A percentile compares a stretch with the other conserved stretches of the same genome.
phyloP scores from a whole-genome alignment of 2,113 vertebrate genomes.

The Strigops habroptila region DNA sequence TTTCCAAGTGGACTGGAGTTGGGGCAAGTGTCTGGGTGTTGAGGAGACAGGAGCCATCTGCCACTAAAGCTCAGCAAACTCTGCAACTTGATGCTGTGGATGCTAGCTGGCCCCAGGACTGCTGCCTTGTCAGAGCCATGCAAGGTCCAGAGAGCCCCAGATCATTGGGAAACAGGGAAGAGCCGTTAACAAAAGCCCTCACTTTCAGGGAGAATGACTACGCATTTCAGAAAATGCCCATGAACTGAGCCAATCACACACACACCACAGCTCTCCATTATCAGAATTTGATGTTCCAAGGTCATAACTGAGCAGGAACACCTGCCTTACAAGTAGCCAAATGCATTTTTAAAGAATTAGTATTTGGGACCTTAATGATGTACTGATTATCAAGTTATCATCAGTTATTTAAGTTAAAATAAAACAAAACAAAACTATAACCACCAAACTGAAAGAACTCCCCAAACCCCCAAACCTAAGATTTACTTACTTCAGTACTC shows the following conservation, averaged over 20 bases:
- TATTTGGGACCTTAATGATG: background rate
- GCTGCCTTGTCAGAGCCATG: background rate
- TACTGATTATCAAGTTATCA: background rate
- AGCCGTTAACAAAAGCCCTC: background rate
- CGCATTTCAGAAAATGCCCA: background rate
- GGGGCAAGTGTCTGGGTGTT: background rate
- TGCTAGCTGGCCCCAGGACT: background rate
- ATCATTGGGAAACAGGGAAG: background rate
- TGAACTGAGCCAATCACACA: background rate
- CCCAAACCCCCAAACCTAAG: background rate
- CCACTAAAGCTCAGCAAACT: background rate
- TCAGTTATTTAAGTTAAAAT: background rate
- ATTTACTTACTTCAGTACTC: background rate
- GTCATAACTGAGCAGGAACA: background rate
- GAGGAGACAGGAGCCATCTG: background rate
- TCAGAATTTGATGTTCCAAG: background rate
- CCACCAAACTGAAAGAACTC: background rate
- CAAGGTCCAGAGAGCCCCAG: background rate
- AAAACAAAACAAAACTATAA: background rate
- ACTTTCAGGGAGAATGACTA: background rate
- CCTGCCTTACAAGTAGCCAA: background rate
- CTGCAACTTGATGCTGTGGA: background rate
- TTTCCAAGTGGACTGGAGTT: background rate
- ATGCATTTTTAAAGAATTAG: background rate
- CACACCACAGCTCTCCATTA: background rate